A percentile compares a stretch with the other conserved stretches of the same genome.
phyloP scores from a whole-genome alignment of 1,140 invertebrate species.

The Protaetia brevitarsis region DNA sequence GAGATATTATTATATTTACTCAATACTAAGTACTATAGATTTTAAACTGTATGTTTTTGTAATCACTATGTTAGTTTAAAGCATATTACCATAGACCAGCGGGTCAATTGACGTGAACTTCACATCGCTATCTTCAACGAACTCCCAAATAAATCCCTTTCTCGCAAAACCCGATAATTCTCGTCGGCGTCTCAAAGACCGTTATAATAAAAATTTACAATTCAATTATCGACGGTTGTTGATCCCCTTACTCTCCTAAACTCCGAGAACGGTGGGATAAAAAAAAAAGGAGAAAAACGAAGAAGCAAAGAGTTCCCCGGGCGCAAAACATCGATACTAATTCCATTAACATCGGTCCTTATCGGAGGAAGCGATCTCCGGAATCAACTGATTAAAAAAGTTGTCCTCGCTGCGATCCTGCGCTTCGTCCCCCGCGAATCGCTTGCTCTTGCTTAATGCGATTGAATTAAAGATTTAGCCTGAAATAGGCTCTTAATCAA shows the following conservation, averaged over 20 bases:
- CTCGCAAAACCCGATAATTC: too few species aligned
- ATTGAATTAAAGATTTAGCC: constrained; percentile 48
- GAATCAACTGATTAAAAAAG: constrained; percentile 50
- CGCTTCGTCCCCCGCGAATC: constrained; percentile 28
- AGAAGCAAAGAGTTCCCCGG: not conserved
- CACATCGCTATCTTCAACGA: not conserved
- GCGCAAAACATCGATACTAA: constrained; percentile 46
- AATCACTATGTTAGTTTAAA: too few species aligned
- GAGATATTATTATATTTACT: too few species aligned
- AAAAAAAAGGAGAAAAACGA: not conserved
- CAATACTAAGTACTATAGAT: too few species aligned
- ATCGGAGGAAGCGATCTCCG: constrained; percentile 46
- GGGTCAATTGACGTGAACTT: too few species aligned
- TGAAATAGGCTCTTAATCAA: constrained; percentile 47
- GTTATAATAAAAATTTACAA: constrained; percentile 16
- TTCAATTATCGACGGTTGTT: not conserved
- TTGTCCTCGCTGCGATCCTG: constrained; percentile 41
- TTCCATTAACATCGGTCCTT: constrained; percentile 48
- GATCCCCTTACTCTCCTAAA: not conserved
- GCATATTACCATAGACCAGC: too few species aligned
- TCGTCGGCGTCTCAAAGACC: too few species aligned
- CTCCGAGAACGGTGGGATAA: not conserved
- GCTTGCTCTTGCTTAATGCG: constrained; percentile 41
- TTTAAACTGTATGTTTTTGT: too few species aligned
- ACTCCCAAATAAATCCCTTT: too few species aligned